Evolutionary conservation across 2,797 vertebrate genomes (phyloP).

Genomic region (Botia almorhae): DNA sequence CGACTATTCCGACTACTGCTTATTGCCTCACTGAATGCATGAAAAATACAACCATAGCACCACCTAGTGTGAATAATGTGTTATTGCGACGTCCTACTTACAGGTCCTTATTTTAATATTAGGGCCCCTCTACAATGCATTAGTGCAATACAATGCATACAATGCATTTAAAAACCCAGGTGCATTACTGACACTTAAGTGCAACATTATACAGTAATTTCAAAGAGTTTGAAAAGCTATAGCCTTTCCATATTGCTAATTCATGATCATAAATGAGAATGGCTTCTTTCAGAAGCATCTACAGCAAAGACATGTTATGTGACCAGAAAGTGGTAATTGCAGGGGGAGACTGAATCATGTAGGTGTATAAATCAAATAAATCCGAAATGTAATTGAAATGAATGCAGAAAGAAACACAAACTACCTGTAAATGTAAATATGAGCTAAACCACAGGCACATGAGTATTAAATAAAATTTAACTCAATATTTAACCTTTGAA

Average conservation of each 20-base stretch:
- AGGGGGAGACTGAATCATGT: background rate
- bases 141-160: background rate
- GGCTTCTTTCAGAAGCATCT: background rate
- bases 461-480: background rate
- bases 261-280: background rate
- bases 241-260: background rate
- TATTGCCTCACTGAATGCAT: background rate
- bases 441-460: conserved; percentile 43
- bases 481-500: background rate
- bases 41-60: conserved; percentile 26
- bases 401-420: conserved; percentile 4
- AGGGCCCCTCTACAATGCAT: background rate
- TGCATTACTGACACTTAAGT: background rate
- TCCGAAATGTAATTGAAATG: background rate
- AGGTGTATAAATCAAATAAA: background rate
- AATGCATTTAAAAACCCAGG: too few relatives aligned
- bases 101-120: too few relatives aligned
- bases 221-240: background rate
- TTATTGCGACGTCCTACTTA: background rate
- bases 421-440: background rate
- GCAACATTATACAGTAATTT: background rate
- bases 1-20: background rate
- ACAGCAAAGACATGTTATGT: background rate
- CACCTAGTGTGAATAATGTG: conserved; percentile 46
- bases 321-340: background rate